Evolutionary conservation across 2,888 invertebrate species (phyloP).

Genomic region (Cinara cedri): DNA sequence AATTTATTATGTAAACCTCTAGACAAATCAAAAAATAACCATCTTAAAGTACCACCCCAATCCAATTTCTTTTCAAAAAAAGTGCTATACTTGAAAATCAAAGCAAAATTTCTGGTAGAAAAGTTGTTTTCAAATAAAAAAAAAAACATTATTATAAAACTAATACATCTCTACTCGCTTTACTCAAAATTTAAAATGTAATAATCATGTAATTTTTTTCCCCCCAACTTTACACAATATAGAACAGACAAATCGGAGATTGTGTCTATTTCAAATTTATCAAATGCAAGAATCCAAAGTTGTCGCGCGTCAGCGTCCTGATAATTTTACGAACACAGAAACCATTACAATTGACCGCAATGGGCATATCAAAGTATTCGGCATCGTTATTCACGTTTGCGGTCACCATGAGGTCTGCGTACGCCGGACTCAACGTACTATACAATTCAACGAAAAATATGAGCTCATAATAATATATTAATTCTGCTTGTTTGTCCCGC

Average conservation of each 20-base stretch:
- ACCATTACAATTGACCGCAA: slow-evolving; percentile 30
- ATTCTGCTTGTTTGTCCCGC: too few relatives aligned
- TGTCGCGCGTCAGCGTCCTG: not conserved
- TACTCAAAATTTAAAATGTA: too few relatives aligned
- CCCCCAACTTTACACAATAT: not conserved
- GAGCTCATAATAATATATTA: too few relatives aligned
- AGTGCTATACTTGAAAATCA: too few relatives aligned
- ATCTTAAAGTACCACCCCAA: too few relatives aligned
- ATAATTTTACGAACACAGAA: slow-evolving; percentile 10
- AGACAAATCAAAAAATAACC: too few relatives aligned
- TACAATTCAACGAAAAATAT: slow-evolving; percentile 22
- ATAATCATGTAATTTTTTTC: not conserved
- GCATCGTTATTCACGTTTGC: slow-evolving; percentile 36
- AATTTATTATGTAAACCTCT: too few relatives aligned
- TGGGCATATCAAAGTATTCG: slow-evolving; percentile 25
- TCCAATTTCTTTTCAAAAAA: too few relatives aligned
- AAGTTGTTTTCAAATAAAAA: too few relatives aligned
- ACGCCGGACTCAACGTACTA: slow-evolving; percentile 39
- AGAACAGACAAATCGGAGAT: slow-evolving; percentile 29
- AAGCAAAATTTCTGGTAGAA: too few relatives aligned
- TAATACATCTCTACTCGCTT: too few relatives aligned
- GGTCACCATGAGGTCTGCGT: slow-evolving; percentile 31
- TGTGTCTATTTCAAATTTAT: slow-evolving; percentile 30
- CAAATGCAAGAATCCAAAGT: not conserved
- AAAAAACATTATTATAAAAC: too few relatives aligned